A percentile compares a stretch with the other conserved stretches of the same genome.
phyloP scores from a whole-genome alignment of 2,888 invertebrate genomes.

The Stenodera caucasica region DNA sequence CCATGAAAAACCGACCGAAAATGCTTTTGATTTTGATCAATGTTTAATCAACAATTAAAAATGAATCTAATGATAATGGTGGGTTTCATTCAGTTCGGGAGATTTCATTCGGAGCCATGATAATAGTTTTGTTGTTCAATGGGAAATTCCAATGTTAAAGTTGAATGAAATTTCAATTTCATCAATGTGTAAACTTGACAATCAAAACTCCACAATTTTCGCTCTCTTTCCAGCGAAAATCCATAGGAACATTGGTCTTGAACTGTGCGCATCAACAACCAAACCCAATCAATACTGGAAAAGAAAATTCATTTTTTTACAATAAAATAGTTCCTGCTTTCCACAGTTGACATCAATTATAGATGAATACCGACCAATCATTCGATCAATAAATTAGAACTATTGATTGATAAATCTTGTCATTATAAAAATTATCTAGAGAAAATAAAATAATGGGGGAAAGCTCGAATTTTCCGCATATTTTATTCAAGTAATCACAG shows the following conservation, averaged over 20 bases:
- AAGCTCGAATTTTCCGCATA: neutral
- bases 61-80: too few species aligned
- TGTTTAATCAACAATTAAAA: too few species aligned
- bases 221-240: constrained; percentile 11
- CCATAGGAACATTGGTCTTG: constrained; percentile 1
- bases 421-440: neutral
- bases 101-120: too few species aligned
- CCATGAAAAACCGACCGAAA: too few species aligned
- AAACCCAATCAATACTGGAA: neutral
- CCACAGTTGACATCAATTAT: neutral
- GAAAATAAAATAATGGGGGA: neutral
- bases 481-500: too few species aligned
- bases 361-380: too few species aligned
- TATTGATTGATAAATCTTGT: neutral
- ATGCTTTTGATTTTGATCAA: too few species aligned
- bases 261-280: neutral
- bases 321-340: neutral
- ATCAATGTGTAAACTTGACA: constrained; percentile 28
- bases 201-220: constrained; percentile 17
- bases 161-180: constrained; percentile 30
- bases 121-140: neutral
- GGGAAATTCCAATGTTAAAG: neutral
- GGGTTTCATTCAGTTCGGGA: too few species aligned
- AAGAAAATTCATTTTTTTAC: neutral
- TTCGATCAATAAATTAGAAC: too few species aligned